Percentiles rank a stretch among this genome's conserved stretches.
These are phyloP conservation scores for Zonitis immaculata DNA, from an alignment of 2,888 invertebrate genomes.

Conservation along the genomic window DNA sequence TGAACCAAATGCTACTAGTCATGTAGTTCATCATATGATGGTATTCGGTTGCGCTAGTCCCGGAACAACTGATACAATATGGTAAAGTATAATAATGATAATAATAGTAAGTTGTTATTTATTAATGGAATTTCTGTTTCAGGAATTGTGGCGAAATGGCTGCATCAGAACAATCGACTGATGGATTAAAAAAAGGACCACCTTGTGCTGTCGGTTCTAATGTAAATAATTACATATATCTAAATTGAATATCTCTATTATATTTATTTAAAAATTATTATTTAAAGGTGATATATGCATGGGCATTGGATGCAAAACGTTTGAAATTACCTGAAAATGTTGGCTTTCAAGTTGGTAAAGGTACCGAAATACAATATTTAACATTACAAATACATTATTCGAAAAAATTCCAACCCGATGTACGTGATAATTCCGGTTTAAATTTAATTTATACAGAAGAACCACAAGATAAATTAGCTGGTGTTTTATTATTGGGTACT, in stretches of 20 bases:
- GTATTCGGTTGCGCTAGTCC: conserved; percentile 84
- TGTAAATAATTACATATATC: conserved; percentile 53
- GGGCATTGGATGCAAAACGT: conserved; percentile 88
- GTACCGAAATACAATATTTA: conserved; percentile 78
- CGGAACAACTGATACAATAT: conserved; percentile 65
- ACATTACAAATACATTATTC: conserved; percentile 76
- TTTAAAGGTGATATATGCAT: conserved; percentile 82
- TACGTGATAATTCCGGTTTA: conserved; percentile 81
- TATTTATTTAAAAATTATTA: too few species aligned
- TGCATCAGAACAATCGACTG: conserved; percentile 45
- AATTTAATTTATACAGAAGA: conserved; percentile 71
- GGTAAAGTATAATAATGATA: too few species aligned
- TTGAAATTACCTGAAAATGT: conserved; percentile 78
- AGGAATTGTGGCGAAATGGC: conserved; percentile 96
- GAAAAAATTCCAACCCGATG: conserved; percentile 55
- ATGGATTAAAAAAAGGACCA: conserved; percentile 55
- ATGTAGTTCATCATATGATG: conserved; percentile 90
- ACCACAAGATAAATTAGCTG: conserved; percentile 79
- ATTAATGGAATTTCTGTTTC: conserved; percentile 24
- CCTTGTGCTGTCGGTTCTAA: conserved; percentile 74
- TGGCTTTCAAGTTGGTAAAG: conserved; percentile 86
- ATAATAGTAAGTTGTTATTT: neutral
- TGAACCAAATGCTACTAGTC: conserved; percentile 86
- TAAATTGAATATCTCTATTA: too few species aligned
- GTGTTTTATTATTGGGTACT: conserved; percentile 86